phyloP scores from a whole-genome alignment of 2,113 vertebrate genomes.

The Noturus placidus region DNA sequence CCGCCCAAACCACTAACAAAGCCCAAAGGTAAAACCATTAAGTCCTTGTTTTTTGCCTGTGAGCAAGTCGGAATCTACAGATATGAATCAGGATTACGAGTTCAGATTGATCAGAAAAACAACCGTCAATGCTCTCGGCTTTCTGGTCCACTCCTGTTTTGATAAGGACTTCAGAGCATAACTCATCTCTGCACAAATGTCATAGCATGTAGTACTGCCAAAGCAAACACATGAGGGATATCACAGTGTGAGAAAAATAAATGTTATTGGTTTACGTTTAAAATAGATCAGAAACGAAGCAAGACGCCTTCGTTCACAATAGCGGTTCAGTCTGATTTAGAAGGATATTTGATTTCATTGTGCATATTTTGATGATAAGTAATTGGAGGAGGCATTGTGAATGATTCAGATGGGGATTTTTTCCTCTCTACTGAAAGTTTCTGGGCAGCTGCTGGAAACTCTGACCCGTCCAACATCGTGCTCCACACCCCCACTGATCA shows the following conservation, averaged over 20 bases:
- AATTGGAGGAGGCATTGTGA: slow-evolving; percentile 14
- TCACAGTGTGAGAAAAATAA: slow-evolving; percentile 37
- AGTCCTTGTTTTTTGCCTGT: background rate
- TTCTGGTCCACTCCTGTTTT: slow-evolving; percentile 51
- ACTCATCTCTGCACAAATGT: slow-evolving; percentile 59
- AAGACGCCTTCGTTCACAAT: background rate
- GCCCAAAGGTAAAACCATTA: slow-evolving; percentile 26
- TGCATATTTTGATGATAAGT: slow-evolving; percentile 11
- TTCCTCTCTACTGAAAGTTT: background rate
- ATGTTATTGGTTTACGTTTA: background rate
- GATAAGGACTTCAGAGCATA: slow-evolving; percentile 49
- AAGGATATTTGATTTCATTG: background rate
- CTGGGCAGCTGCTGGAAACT: slow-evolving; percentile 40
- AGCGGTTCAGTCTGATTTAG: background rate
- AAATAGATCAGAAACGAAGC: background rate
- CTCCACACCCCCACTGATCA: slow-evolving; percentile 15
- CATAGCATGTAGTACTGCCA: slow-evolving; percentile 54
- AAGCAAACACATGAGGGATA: slow-evolving; percentile 69
- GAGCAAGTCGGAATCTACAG: slow-evolving; percentile 30
- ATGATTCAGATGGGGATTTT: slow-evolving; percentile 4
- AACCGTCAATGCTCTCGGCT: slow-evolving; percentile 36
- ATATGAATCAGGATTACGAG: slow-evolving; percentile 59
- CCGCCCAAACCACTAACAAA: slow-evolving; percentile 34
- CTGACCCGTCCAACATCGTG: slow-evolving; percentile 18
- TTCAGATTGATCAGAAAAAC: slow-evolving; percentile 52